Evolutionary conservation across 2,888 invertebrate species (phyloP).

Genomic region (Athalia circularis): DNA sequence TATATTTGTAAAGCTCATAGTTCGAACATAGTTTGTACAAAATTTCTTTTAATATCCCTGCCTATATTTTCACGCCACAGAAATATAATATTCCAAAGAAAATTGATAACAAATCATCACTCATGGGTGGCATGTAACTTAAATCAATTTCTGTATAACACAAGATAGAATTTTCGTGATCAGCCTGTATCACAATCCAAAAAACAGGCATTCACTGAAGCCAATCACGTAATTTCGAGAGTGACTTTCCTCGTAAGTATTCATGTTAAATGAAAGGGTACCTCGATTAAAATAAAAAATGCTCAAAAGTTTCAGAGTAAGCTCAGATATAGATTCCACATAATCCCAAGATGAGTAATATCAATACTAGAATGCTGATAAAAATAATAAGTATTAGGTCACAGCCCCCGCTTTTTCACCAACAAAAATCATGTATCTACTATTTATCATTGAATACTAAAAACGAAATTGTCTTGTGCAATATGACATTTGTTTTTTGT

Average conservation of each 20-base stretch:
- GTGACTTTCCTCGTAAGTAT: too few relatives aligned
- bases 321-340: not conserved
- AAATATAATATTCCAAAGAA: too few relatives aligned
- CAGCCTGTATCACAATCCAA: too few relatives aligned
- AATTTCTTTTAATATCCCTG: conserved; percentile 10
- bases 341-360: not conserved
- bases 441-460: not conserved
- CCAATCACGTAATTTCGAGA: too few relatives aligned
- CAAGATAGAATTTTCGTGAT: too few relatives aligned
- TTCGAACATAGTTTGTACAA: conserved; percentile 32
- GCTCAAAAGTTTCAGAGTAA: not conserved
- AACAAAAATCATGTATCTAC: conserved; percentile 38
- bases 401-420: conserved; percentile 30
- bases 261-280: too few relatives aligned
- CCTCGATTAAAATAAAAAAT: too few relatives aligned
- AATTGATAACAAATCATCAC: not conserved
- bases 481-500: not conserved
- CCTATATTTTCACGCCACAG: not conserved
- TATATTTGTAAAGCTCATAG: conserved; percentile 32
- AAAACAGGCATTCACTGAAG: too few relatives aligned
- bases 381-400: conserved; percentile 40
- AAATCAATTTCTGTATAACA: too few relatives aligned
- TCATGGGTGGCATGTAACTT: not conserved
- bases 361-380: conserved; percentile 20
- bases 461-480: not conserved